Evolutionary conservation across 2,113 vertebrate genomes (phyloP).

Genomic region (Gavia stellata): DNA sequence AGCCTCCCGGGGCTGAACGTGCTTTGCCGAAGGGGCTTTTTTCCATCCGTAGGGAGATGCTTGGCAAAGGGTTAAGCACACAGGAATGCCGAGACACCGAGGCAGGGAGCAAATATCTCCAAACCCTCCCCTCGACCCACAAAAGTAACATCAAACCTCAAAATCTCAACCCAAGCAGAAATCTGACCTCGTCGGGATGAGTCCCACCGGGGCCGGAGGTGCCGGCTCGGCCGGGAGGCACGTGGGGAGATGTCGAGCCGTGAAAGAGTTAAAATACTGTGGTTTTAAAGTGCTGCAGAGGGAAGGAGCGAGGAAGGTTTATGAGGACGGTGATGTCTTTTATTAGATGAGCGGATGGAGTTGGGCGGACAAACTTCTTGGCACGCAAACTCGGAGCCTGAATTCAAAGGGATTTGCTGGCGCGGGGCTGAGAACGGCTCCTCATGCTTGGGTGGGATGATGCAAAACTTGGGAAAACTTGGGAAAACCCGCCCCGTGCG

Average conservation of each 20-base stretch:
- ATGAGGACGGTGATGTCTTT: not conserved
- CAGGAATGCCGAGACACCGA: not conserved
- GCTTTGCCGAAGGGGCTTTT: not conserved
- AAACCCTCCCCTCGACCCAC: not conserved
- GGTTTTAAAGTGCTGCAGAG: not conserved
- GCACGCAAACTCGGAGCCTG: not conserved
- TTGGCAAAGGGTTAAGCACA: not conserved
- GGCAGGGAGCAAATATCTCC: not conserved
- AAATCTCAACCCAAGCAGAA: not conserved
- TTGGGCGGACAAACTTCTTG: not conserved
- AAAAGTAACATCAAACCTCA: not conserved
- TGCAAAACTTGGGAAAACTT: accelerated
- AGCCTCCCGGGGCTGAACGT: accelerated
- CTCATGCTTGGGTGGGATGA: accelerated
- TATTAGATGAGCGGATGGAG: not conserved
- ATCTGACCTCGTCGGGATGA: not conserved
- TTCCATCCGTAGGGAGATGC: not conserved
- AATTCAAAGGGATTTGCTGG: not conserved
- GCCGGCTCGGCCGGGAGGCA: accelerated
- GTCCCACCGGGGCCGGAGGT: not conserved
- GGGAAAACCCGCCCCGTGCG: too few relatives aligned
- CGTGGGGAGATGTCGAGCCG: not conserved
- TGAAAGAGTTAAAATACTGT: not conserved
- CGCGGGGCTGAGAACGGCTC: not conserved
- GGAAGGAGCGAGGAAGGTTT: not conserved